Evolutionary conservation across 1,140 invertebrate species (phyloP).

Genomic region (Dendrolimus punctatus): DNA sequence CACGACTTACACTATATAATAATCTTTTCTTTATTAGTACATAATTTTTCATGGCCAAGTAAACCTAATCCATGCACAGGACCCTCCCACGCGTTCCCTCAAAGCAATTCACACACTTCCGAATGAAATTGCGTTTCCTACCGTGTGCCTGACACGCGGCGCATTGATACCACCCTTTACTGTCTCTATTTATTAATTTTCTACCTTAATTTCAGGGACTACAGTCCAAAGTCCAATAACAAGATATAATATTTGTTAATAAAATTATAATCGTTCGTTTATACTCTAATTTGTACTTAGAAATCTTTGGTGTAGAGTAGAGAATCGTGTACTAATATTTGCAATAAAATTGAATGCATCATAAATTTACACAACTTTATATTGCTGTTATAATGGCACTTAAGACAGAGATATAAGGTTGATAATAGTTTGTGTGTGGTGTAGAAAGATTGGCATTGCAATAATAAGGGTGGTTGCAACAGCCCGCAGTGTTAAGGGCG

Average conservation of each 20-base stretch:
- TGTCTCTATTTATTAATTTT: constrained; percentile 8
- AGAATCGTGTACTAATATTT: constrained; percentile 13
- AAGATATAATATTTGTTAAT: constrained; percentile 1
- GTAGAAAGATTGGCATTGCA: not conserved
- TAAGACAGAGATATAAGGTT: not conserved
- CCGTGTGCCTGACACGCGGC: constrained; percentile 59
- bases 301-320: constrained; percentile 11
- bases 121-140: constrained; percentile 59
- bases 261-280: constrained; percentile 12
- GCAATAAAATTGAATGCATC: constrained; percentile 9
- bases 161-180: constrained; percentile 21
- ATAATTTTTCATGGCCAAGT: constrained; percentile 3
- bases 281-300: constrained; percentile 8
- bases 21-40: too few species aligned
- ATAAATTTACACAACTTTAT: constrained; percentile 3
- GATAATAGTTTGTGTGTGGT: not conserved
- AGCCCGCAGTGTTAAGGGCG: constrained; percentile 16
- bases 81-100: constrained; percentile 38
- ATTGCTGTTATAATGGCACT: not conserved
- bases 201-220: not conserved
- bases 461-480: constrained; percentile 12
- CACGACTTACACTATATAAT: not conserved
- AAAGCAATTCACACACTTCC: constrained; percentile 33
- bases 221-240: constrained; percentile 6
- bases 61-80: constrained; percentile 6